phyloP scores from a whole-genome alignment of 2,888 invertebrate genomes.

The Polietes domitor region DNA sequence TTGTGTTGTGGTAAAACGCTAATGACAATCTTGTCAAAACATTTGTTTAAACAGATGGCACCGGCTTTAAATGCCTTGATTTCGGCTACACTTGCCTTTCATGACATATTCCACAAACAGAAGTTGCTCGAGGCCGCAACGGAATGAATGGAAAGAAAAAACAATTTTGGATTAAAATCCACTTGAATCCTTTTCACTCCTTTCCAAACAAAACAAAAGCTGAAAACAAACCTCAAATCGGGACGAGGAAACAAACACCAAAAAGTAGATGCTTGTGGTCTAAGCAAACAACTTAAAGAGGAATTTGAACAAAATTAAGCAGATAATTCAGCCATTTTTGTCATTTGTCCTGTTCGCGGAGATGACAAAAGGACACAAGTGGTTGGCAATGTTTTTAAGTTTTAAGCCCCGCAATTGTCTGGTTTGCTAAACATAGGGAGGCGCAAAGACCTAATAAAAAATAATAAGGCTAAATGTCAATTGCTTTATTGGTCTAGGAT shows the following conservation, averaged over 20 bases:
- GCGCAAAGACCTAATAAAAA: too few relatives aligned
- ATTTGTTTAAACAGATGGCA: conserved; percentile 53
- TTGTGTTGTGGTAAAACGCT: not conserved
- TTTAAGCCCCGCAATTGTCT: too few relatives aligned
- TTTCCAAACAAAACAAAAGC: not conserved
- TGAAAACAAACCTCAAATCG: not conserved
- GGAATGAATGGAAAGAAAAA: not conserved
- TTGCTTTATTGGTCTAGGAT: too few relatives aligned
- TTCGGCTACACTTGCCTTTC: conserved; percentile 16
- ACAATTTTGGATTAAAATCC: conserved; percentile 33
- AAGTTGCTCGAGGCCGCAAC: not conserved
- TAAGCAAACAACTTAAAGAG: conserved; percentile 46
- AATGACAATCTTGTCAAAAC: conserved; percentile 46
- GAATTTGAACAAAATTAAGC: conserved; percentile 54
- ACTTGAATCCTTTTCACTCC: conserved; percentile 31
- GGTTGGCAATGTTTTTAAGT: not conserved
- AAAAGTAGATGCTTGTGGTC: conserved; percentile 47
- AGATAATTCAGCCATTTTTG: conserved; percentile 57
- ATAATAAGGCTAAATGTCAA: too few relatives aligned
- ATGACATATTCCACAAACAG: not conserved
- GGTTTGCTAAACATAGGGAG: too few relatives aligned
- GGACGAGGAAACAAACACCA: conserved; percentile 16
- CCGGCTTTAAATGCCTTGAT: conserved; percentile 14
- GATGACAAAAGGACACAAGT: not conserved
- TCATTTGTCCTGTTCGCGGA: conserved; percentile 22